These are phyloP conservation scores for Tautogolabrus adspersus DNA, from an alignment of 2,113 vertebrate genomes.

Conservation along the genomic window DNA sequence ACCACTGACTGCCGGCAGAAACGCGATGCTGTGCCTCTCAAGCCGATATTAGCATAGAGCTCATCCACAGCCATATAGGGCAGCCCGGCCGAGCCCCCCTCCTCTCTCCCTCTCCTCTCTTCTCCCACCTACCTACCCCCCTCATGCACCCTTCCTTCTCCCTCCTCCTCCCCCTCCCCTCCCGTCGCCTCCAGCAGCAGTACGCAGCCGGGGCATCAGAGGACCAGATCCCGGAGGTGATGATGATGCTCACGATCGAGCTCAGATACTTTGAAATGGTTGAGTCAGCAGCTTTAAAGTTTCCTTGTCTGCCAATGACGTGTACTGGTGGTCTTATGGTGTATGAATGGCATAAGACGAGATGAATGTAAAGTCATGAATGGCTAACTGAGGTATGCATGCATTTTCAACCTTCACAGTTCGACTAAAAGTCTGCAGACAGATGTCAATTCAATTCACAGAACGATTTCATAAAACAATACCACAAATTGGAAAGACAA, in stretches of 20 bases:
- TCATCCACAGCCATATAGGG: conserved; percentile 96
- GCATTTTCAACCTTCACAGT: neutral
- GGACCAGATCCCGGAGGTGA: conserved; percentile 9
- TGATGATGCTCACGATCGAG: conserved; percentile 15
- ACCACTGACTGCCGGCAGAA: conserved; percentile 85
- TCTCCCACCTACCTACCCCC: conserved; percentile 28
- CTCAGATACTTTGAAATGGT: neutral
- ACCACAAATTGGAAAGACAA: no score
- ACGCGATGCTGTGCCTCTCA: conserved; percentile 84
- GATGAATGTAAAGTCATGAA: conserved; percentile 31
- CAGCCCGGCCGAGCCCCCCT: conserved; percentile 85
- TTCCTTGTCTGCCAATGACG: conserved; percentile 23
- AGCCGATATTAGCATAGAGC: conserved; percentile 91
- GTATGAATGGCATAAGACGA: conserved; percentile 13
- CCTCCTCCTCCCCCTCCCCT: conserved; percentile 16
- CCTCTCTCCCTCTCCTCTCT: neutral
- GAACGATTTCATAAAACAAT: no score
- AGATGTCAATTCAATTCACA: neutral
- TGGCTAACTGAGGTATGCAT: neutral
- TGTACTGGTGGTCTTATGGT: conserved; percentile 10
- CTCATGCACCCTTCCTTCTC: conserved; percentile 20
- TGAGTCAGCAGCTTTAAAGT: conserved; percentile 18
- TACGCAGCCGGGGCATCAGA: conserved; percentile 39
- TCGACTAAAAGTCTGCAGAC: neutral
- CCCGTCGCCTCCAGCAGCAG: conserved; percentile 46